phyloP scores from a whole-genome alignment of 2,888 invertebrate species.

The Protonemura montana region DNA sequence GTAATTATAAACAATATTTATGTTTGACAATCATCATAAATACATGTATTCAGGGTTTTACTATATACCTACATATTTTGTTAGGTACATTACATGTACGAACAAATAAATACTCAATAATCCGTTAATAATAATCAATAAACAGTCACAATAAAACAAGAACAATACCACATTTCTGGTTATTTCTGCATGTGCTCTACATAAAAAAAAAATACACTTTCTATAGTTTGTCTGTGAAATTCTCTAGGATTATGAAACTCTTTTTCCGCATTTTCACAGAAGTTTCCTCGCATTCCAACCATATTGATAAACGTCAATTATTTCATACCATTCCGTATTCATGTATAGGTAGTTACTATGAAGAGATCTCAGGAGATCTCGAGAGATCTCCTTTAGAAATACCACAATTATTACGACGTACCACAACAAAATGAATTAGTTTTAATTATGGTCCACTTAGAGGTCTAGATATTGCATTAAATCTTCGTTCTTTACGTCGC shows the following conservation, averaged over 20 bases:
- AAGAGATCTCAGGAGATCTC: background rate
- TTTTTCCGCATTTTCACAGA: background rate
- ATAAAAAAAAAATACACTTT: constrained; percentile 28
- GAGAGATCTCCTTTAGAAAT: background rate
- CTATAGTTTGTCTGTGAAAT: background rate
- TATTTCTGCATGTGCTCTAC: constrained; percentile 23
- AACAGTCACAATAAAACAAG: constrained; percentile 48
- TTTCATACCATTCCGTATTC: constrained; percentile 1
- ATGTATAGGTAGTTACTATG: background rate
- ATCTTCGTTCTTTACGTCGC: background rate
- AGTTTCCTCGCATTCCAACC: background rate
- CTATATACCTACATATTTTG: constrained; percentile 42
- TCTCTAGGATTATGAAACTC: background rate
- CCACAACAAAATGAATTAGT: background rate
- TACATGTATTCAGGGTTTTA: constrained; percentile 49
- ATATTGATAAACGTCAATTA: background rate
- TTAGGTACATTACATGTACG: constrained; percentile 51
- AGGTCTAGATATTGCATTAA: background rate
- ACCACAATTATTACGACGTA: constrained; percentile 15
- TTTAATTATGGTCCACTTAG: constrained; percentile 17
- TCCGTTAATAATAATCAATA: constrained; percentile 48
- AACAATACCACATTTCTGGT: constrained; percentile 45
- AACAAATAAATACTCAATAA: constrained; percentile 48
- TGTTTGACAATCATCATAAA: constrained; percentile 50
- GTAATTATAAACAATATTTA: constrained; percentile 51